Evolutionary conservation across 2,888 invertebrate genomes (phyloP).

Genomic region (Dysmachus trigonus): DNA sequence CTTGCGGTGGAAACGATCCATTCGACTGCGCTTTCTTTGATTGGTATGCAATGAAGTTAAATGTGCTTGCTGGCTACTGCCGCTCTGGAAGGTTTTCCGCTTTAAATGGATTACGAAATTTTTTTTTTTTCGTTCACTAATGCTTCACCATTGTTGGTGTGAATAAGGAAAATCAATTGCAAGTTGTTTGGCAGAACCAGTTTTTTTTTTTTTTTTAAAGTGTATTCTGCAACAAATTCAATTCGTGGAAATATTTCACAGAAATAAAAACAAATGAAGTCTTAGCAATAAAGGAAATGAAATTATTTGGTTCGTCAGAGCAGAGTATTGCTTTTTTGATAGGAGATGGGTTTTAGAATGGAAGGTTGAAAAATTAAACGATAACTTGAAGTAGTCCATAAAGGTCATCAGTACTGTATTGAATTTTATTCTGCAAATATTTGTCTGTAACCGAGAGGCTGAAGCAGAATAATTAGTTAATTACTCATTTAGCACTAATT

Average conservation of each 20-base stretch:
- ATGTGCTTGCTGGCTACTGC: neutral
- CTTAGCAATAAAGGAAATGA: neutral
- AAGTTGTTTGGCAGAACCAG: neutral
- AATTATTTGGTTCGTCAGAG: neutral
- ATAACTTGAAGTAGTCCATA: neutral
- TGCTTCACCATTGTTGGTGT: neutral
- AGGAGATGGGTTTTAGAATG: neutral
- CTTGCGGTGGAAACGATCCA: neutral
- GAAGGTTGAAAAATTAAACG: neutral
- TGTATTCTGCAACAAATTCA: neutral
- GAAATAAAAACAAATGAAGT: neutral
- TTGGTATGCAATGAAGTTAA: neutral
- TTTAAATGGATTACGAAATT: neutral
- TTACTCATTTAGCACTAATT: too few species aligned
- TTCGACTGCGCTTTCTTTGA: neutral
- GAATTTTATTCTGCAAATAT: too few species aligned
- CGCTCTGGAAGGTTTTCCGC: neutral
- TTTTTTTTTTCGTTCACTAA: neutral
- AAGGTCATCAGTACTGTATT: too few species aligned
- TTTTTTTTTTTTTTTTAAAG: neutral
- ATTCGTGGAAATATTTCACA: neutral
- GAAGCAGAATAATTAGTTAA: too few species aligned
- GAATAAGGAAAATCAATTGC: neutral
- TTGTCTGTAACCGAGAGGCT: too few species aligned
- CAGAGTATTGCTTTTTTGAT: neutral